Conservation (phyloP, 2,888 invertebrate genomes). For the Drosophila helvetica region DNA sequence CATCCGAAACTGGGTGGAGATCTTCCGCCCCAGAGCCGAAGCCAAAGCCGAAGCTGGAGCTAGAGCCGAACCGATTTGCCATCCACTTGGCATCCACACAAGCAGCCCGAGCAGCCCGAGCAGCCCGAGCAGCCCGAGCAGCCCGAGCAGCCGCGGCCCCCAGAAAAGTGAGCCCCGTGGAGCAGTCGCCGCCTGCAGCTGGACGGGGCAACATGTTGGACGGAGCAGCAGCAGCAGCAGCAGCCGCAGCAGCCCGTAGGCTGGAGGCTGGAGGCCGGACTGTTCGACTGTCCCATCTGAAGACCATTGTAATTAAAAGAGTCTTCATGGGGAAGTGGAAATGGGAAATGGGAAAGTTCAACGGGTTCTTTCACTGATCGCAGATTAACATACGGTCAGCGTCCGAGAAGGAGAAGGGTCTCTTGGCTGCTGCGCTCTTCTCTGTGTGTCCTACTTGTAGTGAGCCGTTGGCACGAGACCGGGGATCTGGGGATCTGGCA, state of each 20-base stretch:
- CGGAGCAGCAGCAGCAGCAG: constrained; percentile 8
- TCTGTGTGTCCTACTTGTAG: constrained; percentile 67
- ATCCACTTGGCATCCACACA: constrained; percentile 57
- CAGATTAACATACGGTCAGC: constrained; percentile 54
- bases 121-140: too few relatives aligned
- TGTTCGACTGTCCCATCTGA: constrained; percentile 2
- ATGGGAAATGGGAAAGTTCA: constrained; percentile 67
- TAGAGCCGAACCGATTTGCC: constrained; percentile 21
- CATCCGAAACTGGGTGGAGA: constrained; percentile 83
- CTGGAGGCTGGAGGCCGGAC: background rate
- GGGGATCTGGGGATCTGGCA: constrained; percentile 29
- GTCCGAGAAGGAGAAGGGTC: constrained; percentile 67
- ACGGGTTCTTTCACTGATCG: constrained; percentile 69
- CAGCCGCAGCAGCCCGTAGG: background rate
- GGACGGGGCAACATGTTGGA: constrained; percentile 48
- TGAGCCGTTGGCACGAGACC: constrained; percentile 42
- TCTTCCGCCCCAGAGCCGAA: constrained; percentile 76
- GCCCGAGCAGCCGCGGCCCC: too few relatives aligned
- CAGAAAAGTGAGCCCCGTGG: constrained; percentile 69
- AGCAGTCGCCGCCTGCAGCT: constrained; percentile 61
- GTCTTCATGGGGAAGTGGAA: constrained; percentile 12
- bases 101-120: background rate
- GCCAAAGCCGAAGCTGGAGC: constrained; percentile 14
- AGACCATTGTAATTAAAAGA: constrained; percentile 23
- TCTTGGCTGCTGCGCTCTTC: constrained; percentile 26